phyloP scores from a whole-genome alignment of 1,140 invertebrate genomes.

The Sitodiplosis mosellana region DNA sequence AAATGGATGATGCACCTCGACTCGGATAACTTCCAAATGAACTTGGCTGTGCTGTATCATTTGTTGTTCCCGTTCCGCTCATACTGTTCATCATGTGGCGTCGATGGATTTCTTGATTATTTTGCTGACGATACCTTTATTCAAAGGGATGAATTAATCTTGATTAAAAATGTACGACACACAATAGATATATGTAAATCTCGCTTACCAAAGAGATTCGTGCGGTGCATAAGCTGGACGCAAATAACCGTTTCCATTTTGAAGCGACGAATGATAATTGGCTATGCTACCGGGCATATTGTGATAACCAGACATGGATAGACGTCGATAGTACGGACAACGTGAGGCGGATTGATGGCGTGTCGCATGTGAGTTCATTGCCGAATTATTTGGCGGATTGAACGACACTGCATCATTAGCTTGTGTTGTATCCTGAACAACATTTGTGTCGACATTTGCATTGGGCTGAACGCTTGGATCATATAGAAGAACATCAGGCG shows the following conservation, averaged over 20 bases:
- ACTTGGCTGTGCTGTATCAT: conserved; percentile 18
- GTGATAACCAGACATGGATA: neutral
- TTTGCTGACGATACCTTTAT: conserved; percentile 50
- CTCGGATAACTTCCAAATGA: conserved; percentile 16
- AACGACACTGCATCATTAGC: neutral
- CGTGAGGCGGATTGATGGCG: conserved; percentile 2
- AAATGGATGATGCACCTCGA: conserved; percentile 15
- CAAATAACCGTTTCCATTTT: conserved; percentile 8
- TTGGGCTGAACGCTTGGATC: neutral
- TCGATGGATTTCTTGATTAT: conserved; percentile 32
- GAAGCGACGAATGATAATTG: neutral
- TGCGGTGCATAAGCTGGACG: conserved; percentile 49
- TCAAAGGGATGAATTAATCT: too few relatives aligned
- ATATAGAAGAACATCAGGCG: neutral
- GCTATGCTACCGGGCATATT: conserved; percentile 4
- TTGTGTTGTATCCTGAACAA: neutral
- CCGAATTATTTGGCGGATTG: neutral
- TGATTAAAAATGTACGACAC: too few relatives aligned
- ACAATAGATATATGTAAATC: too few relatives aligned
- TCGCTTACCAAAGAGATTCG: conserved; percentile 53
- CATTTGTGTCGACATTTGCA: neutral
- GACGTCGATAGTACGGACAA: conserved; percentile 10
- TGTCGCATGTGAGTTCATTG: too few relatives aligned
- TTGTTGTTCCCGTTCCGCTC: conserved; percentile 10
- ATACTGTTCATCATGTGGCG: conserved; percentile 13